A percentile compares a stretch with the other conserved stretches of the same genome.
phyloP scores from a whole-genome alignment of 2,797 vertebrate species.

The Mustela erminea region DNA sequence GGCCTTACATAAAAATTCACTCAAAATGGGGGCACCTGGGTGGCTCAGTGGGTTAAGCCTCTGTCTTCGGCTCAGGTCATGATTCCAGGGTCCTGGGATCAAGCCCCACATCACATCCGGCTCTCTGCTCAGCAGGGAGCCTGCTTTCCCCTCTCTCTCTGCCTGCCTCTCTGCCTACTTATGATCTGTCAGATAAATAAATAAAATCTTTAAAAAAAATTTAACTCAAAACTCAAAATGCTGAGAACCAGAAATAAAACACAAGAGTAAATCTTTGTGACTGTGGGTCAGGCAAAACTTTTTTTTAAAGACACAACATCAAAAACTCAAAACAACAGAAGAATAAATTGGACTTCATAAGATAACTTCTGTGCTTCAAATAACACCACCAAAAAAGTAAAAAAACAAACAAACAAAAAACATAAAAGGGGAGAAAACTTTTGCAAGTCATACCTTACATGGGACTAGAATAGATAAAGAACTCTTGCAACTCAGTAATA shows the following conservation, averaged over 20 bases:
- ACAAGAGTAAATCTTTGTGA: not conserved
- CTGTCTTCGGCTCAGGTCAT: too few species aligned
- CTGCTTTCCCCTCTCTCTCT: too few species aligned
- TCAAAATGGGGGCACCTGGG: not conserved
- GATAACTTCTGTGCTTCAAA: constrained; percentile 6
- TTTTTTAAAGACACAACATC: not conserved
- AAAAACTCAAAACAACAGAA: constrained; percentile 10
- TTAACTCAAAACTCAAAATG: not conserved
- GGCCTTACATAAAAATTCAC: constrained; percentile 13
- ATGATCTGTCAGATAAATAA: too few species aligned
- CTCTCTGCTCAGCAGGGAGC: too few species aligned
- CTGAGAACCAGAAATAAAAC: constrained; percentile 13
- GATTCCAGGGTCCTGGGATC: too few species aligned
- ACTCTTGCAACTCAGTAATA: not conserved
- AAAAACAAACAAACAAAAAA: not conserved
- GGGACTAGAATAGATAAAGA: not conserved
- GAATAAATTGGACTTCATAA: not conserved
- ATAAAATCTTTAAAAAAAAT: not conserved
- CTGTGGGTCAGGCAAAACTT: not conserved
- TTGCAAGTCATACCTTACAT: not conserved
- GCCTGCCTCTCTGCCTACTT: too few species aligned
- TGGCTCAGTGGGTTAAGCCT: too few species aligned
- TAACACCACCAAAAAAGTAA: not conserved
- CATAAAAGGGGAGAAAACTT: not conserved
- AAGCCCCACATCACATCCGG: too few species aligned